A percentile compares a stretch with the other conserved stretches of the same genome.
Conservation (phyloP, 2,797 vertebrate species). For the Agapornis canus region DNA sequence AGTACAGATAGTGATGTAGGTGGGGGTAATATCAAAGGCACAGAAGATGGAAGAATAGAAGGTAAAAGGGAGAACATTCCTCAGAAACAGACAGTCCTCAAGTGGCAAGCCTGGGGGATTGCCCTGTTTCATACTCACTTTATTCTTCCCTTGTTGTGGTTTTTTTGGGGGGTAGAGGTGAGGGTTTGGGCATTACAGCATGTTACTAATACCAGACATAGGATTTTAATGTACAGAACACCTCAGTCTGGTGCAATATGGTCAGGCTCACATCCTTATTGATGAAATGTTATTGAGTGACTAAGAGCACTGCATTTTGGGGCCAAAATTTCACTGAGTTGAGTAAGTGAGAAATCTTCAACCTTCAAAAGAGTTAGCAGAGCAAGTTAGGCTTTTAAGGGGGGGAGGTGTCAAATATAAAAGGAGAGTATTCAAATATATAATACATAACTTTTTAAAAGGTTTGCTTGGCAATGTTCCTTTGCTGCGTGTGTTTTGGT, state of each 20-base stretch:
- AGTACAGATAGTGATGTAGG: background rate
- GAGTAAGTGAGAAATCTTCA: background rate
- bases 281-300: background rate
- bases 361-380: background rate
- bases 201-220: background rate
- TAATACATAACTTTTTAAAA: background rate
- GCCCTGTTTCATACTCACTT: background rate
- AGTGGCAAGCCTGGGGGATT: background rate
- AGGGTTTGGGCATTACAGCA: background rate
- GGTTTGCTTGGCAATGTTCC: background rate
- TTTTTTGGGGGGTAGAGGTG: background rate
- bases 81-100: background rate
- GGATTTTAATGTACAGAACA: background rate
- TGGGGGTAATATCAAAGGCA: background rate
- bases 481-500: slow-evolving; percentile 6
- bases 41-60: background rate
- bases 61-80: background rate
- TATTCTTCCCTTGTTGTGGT: background rate
- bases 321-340: background rate
- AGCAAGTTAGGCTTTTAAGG: background rate
- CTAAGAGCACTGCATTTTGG: background rate
- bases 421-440: background rate
- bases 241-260: background rate
- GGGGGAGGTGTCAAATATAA: no score
- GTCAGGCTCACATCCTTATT: background rate